Evolutionary conservation across 2,797 vertebrate genomes (phyloP), one percentile per base, ranked within the genome.

Genomic region (Spondyliosoma cantharus): DNA sequence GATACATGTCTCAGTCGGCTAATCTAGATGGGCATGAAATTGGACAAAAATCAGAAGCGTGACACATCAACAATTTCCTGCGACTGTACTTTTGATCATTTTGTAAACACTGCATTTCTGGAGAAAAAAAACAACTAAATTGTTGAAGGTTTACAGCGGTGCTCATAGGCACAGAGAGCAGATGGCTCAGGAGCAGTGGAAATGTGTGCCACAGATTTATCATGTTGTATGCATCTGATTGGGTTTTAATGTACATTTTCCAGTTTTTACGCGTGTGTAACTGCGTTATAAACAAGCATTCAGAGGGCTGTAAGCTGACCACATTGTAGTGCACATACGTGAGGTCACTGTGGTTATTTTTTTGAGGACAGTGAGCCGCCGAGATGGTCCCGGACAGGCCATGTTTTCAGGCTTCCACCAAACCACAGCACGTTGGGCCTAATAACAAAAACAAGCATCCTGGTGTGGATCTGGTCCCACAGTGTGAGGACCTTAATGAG

Each of bases 391-490:
- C 37, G 85, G 50, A 78, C 76, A 45, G 65, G 85, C 53, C 85
- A 62, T 76, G 77, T 90, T 91, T 92, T 92, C 82, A 63, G 32
- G 92, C 87, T 91, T 91, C 89, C 82, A 93, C 86, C 88, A 89
- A 89, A 93, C 94, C 92, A 87, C 92, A 94, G 91, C 90, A 89
- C 86, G 84, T 92, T 93, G 91, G 89, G 86, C 90, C 93, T 94
- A 96, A 95, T 95, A 95, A 95, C 91, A 94, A 95, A 94, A 95
- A 95, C 94, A 95, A 95, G 94, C 94, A 93, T 93, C 89, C 85
- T 29, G 91, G 93, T 94, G 94, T 92, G 94, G 92, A 93, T 90
- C 93, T 93, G 90, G 90, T 90, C 93, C 93, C 90, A 91, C 94
- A 93, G 93, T 95, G 94, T 94, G 93, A 95, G 94, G 91, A 93